A percentile compares a stretch with the other conserved stretches of the same genome.
phyloP scores from a whole-genome alignment of 2,888 invertebrate species.

The Dione vanillae region DNA sequence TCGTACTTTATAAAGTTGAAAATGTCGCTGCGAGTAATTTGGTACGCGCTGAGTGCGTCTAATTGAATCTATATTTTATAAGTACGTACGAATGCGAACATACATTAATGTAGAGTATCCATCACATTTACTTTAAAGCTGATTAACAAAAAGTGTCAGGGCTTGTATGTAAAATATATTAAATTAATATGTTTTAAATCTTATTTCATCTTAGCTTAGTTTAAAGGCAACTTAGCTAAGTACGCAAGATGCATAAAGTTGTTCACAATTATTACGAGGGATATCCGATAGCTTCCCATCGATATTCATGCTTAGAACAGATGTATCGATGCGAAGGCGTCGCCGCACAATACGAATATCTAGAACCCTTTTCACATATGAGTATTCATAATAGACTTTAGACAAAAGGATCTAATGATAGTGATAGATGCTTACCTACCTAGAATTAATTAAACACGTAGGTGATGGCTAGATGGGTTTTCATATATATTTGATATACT shows the following conservation, averaged over 20 bases:
- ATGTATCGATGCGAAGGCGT: slow-evolving; percentile 21
- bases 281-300: slow-evolving; percentile 4
- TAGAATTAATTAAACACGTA: slow-evolving; percentile 14
- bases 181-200: not conserved
- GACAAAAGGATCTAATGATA: slow-evolving; percentile 34
- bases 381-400: slow-evolving; percentile 36
- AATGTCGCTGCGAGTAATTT: slow-evolving; percentile 27
- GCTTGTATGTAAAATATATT: too few relatives aligned
- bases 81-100: not conserved
- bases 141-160: not conserved
- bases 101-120: not conserved
- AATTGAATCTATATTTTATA: slow-evolving; percentile 26
- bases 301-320: slow-evolving; percentile 17
- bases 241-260: slow-evolving; percentile 1
- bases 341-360: slow-evolving; percentile 28
- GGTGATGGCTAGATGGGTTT: not conserved
- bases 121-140: not conserved
- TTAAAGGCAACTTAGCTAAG: not conserved
- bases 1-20: slow-evolving; percentile 27
- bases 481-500: not conserved
- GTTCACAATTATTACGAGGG: slow-evolving; percentile 6
- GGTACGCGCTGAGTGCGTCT: slow-evolving; percentile 23
- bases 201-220: not conserved
- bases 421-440: slow-evolving; percentile 11
- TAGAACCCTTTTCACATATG: slow-evolving; percentile 18